These are phyloP conservation scores for Strigops habroptila DNA, from an alignment of 2,113 vertebrate species.

Conservation along the genomic window DNA sequence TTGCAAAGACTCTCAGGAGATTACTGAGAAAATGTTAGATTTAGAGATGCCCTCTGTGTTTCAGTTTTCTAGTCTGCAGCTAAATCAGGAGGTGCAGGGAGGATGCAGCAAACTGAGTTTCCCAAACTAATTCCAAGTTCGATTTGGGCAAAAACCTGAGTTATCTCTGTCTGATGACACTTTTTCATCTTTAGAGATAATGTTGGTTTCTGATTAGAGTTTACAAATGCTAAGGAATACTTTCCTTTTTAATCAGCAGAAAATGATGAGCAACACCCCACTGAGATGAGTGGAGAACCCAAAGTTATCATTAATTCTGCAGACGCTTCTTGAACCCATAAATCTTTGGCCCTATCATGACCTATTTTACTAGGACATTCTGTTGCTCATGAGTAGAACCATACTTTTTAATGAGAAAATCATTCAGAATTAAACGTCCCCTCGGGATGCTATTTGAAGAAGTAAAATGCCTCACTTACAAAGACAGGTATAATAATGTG, in stretches of 20 bases:
- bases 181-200: neutral
- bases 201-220: neutral
- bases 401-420: conserved; percentile 37
- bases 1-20: neutral
- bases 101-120: neutral
- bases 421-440: conserved; percentile 25
- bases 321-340: neutral
- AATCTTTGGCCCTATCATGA: conserved; percentile 8
- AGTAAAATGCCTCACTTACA: conserved; percentile 28
- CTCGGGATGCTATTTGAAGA: neutral
- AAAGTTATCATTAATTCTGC: neutral
- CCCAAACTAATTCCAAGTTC: neutral
- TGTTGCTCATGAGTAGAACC: conserved; percentile 27
- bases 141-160: neutral
- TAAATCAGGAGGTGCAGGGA: neutral
- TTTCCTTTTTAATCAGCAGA: neutral
- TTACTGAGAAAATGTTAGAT: neutral
- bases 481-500: conserved; percentile 24
- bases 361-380: conserved; percentile 1
- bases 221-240: neutral
- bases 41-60: neutral
- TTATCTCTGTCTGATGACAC: neutral
- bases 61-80: neutral
- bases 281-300: neutral
- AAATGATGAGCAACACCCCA: neutral